Conservation (phyloP, 2,888 invertebrate genomes). For the Tryphoninae sp. region DNA sequence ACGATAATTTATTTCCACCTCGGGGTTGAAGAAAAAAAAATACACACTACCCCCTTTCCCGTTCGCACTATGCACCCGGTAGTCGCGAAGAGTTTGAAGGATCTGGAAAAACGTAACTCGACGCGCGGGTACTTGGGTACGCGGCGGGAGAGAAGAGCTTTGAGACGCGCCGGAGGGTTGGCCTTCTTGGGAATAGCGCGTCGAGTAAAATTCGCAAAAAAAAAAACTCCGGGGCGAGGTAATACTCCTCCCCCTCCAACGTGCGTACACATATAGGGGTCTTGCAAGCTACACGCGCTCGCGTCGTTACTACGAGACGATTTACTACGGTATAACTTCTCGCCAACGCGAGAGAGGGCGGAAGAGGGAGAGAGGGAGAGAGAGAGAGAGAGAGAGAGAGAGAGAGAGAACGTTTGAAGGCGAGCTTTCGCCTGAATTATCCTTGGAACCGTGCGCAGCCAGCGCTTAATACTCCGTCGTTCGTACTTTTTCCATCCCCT, state of each 20-base stretch:
- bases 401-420: not conserved
- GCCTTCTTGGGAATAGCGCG: not conserved
- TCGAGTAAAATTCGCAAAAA: slow-evolving; percentile 24
- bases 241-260: not conserved
- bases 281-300: not conserved
- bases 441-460: slow-evolving; percentile 1
- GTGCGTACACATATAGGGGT: too few species aligned
- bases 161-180: slow-evolving; percentile 29
- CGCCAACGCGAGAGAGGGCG: slow-evolving; percentile 18
- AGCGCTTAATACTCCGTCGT: slow-evolving; percentile 5
- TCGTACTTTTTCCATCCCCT: not conserved
- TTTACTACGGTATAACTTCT: slow-evolving; percentile 43
- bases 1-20: slow-evolving; percentile 36
- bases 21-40: not conserved
- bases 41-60: too few species aligned
- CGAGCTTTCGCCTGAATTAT: slow-evolving; percentile 42
- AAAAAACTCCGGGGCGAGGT: not conserved
- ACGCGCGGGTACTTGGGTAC: slow-evolving; percentile 68
- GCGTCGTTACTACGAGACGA: slow-evolving; percentile 21
- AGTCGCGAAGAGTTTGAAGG: slow-evolving; percentile 64
- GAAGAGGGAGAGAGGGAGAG: slow-evolving; percentile 11
- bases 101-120: slow-evolving; percentile 66
- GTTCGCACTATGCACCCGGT: not conserved
- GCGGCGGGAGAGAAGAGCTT: slow-evolving; percentile 53
- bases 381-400: slow-evolving; percentile 8